Base-by-base conservation (phyloP, 2,888 invertebrate species). In the Cecidostiba fungosa region DNA sequence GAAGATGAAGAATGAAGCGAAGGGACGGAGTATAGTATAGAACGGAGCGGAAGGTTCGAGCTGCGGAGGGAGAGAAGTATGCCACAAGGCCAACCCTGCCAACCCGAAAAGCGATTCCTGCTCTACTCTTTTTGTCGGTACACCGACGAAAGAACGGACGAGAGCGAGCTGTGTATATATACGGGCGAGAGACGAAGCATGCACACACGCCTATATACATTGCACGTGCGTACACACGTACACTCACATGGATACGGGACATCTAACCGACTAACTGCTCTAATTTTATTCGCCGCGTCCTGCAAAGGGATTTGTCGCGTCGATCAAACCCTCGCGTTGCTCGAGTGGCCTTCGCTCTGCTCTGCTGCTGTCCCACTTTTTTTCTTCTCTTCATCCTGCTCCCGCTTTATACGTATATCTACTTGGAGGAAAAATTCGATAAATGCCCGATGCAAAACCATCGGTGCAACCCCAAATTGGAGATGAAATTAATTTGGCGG, bases 31-130 rank as follows among this genome's bases (percentile, higher is more conserved):
- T 26, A 77, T 32, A n/a, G 23, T 77, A 74, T 66, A 80, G 69
- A 50, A 23, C n/a, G 62, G 76, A 74, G 36, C 23, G 47, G 69
- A 77, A 77, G 66, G 79, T 19, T 74, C n/a, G 78, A 78, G 69
- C 50, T 73, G 76, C 82, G 70, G 82, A 84, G 85, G 86, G 86
- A 87, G 86, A 87, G 88, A 91, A 90, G 88, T 90, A 91, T 89
- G 90, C 91, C 90, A 91, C 92, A 92, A 92, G 92, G 91, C 92
- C 91, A 92, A 88, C 81, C 87, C 88, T 86, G 87, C 82, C 87
- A 88, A 86, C 88, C 88, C 87, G 87, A 85, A 89, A 88, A 89
- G 88, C 90, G 89, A 90, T 90, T 90, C 89, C 90, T 90, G 87
- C 88, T 87, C 88, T 87, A 88, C 89, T 89, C 88, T 90, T 89